Conservation (phyloP, 2,888 invertebrate genomes). For the Limnephilus lunatus region DNA sequence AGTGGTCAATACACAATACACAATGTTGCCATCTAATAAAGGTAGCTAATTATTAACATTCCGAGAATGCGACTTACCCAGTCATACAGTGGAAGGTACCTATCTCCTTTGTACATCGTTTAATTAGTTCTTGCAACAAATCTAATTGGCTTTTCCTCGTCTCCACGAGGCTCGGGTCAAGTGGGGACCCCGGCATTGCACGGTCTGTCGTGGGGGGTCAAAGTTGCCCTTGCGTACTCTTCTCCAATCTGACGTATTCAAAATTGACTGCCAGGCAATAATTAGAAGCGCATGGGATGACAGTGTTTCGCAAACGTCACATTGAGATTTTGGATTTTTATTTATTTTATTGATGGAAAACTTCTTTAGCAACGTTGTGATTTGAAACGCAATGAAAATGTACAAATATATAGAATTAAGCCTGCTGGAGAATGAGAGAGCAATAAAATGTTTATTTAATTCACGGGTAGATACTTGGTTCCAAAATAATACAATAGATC, state of each 20-base stretch:
- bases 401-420: too few species aligned
- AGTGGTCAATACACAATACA: neutral
- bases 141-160: neutral
- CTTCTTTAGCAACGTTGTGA: too few species aligned
- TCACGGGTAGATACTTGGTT: too few species aligned
- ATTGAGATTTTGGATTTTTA: neutral
- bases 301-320: neutral
- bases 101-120: neutral
- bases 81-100: neutral
- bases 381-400: too few species aligned
- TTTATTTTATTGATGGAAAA: too few species aligned
- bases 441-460: too few species aligned
- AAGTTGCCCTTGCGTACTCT: neutral
- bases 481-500: too few species aligned
- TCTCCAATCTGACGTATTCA: constrained; percentile 2
- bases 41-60: neutral
- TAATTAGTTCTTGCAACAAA: constrained; percentile 5
- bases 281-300: neutral
- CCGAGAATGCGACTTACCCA: neutral
- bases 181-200: constrained; percentile 9
- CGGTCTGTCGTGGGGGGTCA: neutral
- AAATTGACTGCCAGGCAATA: neutral
- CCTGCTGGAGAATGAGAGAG: too few species aligned
- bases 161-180: neutral
- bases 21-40: neutral